These are phyloP conservation scores for Oikopleura albicans DNA, from an alignment of 23 tunicate species.

Conservation along the genomic window DNA sequence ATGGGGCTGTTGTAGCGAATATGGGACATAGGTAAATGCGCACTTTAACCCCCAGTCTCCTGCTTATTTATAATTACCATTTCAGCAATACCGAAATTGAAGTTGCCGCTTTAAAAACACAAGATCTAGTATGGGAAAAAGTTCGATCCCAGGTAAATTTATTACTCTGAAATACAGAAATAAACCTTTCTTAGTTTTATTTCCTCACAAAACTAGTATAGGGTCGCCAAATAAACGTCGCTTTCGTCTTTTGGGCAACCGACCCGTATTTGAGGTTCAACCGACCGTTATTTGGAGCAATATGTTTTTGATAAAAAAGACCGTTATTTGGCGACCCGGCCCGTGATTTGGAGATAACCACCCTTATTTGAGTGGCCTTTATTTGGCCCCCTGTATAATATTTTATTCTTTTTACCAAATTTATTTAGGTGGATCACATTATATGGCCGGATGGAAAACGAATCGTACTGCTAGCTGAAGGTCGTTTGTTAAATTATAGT, in stretches of 20 bases:
- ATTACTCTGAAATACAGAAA: neutral
- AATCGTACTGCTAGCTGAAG: conserved; percentile 75
- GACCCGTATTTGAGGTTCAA: no score
- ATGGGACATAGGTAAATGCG: conserved; percentile 93
- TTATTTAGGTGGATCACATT: conserved; percentile 55
- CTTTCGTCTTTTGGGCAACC: no score
- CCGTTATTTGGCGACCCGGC: no score
- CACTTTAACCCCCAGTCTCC: neutral
- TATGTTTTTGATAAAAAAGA: no score
- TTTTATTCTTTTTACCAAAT: neutral
- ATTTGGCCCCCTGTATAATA: no score
- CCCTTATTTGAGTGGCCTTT: no score
- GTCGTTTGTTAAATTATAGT: conserved; percentile 78
- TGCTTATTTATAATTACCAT: neutral
- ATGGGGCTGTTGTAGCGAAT: conserved; percentile 91
- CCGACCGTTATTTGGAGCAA: no score
- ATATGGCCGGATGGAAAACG: conserved; percentile 98
- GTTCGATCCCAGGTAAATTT: conserved; percentile 53
- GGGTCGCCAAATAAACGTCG: no score
- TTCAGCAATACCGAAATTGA: neutral
- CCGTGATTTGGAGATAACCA: no score
- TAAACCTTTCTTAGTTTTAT: no score
- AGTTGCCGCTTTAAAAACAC: conserved; percentile 37
- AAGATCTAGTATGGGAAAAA: conserved; percentile 91
- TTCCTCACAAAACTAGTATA: no score